Base-by-base conservation (phyloP, 1,140 invertebrate genomes). In the Drosophila serrata region DNA sequence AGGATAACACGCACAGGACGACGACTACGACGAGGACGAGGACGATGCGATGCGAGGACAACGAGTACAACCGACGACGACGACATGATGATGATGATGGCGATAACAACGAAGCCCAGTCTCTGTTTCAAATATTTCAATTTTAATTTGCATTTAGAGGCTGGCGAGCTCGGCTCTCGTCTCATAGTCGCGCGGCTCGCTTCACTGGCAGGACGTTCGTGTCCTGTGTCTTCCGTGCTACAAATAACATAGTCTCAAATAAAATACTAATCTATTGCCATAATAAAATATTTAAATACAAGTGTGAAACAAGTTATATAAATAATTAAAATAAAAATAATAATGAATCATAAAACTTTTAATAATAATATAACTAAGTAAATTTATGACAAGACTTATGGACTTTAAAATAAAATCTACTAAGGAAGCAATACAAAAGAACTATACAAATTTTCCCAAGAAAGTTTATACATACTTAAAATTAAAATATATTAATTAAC, bases 81-180 rank as follows among this genome's bases (percentile, higher is more conserved):
- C 24, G 8, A 56, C 58, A 45, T 63, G 76, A 55, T 31, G 53
- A 55, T 69, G 73, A 43, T 46, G 67, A 51, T 64, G 77, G 33
- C 59, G 79, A 72, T 72, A 72, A 72, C 65, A 59, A 72, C 79
- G 65, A 45, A 74, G 58, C 57, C 46, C 77, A 58, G 79, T 64
- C 67, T 81, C 63, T 62, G 82, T 79, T 87, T 86, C 82, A 87
- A 87, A 74, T 55, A 79, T 82, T 90, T 65, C 75, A 82, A 88
- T 90, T 88, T 88, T 80, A 73, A 88, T 88, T 88, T 88, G 77
- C 84, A 88, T 88, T 88, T 88, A 84, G 84, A 87, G 82, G 64
- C 79, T 64, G 79, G 48, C 79, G 61, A 49, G 73, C 70, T 87
- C 75, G 79, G 75, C 75, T 72, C 59, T 79, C 55, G 75, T 43